phyloP scores from a whole-genome alignment of 2,797 vertebrate species.

The Oryzias dopingdopingensis region DNA sequence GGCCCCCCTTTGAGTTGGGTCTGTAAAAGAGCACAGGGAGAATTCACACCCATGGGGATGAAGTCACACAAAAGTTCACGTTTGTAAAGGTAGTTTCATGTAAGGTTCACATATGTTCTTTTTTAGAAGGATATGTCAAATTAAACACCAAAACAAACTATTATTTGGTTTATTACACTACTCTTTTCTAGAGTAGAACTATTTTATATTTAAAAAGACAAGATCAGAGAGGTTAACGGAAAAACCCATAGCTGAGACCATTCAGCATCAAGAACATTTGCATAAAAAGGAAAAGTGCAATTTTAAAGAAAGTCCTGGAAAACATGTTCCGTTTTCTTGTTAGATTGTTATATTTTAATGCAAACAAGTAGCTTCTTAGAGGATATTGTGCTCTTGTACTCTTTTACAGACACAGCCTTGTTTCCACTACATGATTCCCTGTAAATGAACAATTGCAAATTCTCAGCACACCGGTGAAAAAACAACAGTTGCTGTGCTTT shows the following conservation, averaged over 20 bases:
- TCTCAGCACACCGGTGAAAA: conserved; percentile 27
- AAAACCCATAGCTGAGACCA: conserved; percentile 55
- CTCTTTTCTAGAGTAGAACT: background rate
- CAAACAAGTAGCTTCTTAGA: conserved; percentile 1
- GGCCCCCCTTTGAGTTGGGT: conserved; percentile 87
- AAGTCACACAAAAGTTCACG: conserved; percentile 50
- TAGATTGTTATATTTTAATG: background rate
- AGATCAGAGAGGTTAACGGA: conserved; percentile 78
- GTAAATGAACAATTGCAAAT: conserved; percentile 32
- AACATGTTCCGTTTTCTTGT: no score
- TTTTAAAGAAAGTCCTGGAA: no score
- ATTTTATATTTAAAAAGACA: conserved; percentile 61
- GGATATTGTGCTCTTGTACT: conserved; percentile 82
- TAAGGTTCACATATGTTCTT: no score
- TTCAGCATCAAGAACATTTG: conserved; percentile 28
- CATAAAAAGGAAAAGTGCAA: conserved; percentile 5
- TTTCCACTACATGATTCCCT: conserved; percentile 44
- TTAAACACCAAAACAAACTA: background rate
- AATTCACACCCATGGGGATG: conserved; percentile 82
- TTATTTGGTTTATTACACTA: background rate
- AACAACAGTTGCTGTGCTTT: conserved; percentile 43
- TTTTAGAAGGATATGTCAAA: no score
- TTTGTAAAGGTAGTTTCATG: conserved; percentile 10
- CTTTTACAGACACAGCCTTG: conserved; percentile 88
- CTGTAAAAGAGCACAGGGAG: conserved; percentile 98